Conservation (phyloP, 2,888 invertebrate species). For the Acanthacorydalis orientalis region DNA sequence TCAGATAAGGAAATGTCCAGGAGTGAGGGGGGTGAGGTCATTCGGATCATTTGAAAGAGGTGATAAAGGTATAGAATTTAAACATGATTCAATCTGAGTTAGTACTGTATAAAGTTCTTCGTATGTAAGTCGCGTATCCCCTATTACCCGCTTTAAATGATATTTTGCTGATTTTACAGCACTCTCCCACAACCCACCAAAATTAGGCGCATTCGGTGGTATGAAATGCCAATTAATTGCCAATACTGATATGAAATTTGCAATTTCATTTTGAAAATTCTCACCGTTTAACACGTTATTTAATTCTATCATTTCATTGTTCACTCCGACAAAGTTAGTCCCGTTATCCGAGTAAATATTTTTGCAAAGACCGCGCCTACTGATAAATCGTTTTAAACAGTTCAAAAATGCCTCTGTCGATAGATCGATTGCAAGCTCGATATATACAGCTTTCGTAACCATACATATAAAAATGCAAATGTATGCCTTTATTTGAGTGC, state of each 20-base stretch:
- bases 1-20: constrained; percentile 17
- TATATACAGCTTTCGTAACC: neutral
- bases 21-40: constrained; percentile 14
- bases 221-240: constrained; percentile 1
- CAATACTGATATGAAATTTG: too few relatives aligned
- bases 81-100: constrained; percentile 16
- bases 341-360: neutral
- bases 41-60: constrained; percentile 14
- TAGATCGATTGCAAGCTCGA: neutral
- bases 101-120: constrained; percentile 17
- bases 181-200: constrained; percentile 17
- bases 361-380: neutral
- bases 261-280: too few relatives aligned
- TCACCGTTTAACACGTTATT: too few relatives aligned
- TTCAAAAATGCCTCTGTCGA: neutral
- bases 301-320: neutral
- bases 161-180: constrained; percentile 17
- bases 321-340: neutral
- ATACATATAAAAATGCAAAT: neutral
- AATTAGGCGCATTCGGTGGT: constrained; percentile 1
- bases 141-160: constrained; percentile 15
- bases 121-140: constrained; percentile 13
- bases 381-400: neutral
- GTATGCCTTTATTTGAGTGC: neutral
- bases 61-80: constrained; percentile 18